Base-by-base conservation (phyloP, 2,888 invertebrate species). In the Byasa hedistus region DNA sequence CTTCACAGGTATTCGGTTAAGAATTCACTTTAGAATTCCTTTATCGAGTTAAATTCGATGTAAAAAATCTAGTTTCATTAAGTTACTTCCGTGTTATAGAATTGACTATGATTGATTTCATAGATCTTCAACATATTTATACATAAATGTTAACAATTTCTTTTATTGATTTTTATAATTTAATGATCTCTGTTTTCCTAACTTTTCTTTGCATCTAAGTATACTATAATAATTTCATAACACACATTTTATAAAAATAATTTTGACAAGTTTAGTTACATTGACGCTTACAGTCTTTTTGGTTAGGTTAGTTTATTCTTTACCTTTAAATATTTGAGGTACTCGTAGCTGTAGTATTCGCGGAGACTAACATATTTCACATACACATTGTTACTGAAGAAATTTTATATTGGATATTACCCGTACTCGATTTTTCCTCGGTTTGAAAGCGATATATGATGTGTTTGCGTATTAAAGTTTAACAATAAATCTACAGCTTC, bases 401-500 rank as follows among this genome's bases (percentile, higher is more conserved):
- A 55, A 56, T 17, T 59, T 66, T 56, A 22, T 48, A 52, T 60
- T 59, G 21, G 3, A 60, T 63, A 63, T 36, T n/a, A n/a, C n/a
- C 21, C n/a, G 19, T 32, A 54, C 21, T 8, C 15, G 55, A 56
- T 32, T 36, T 60, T 66, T 56, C 36, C 21, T 21, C 56, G 44
- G 39, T 60, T 48, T 60, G 24, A 60, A 63, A 36, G 23, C 57
- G 57, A 69, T 64, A 32, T 56, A 65, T 65, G 66, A 65, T 65
- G 57, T 71, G 77, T 82, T 82, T 78, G 79, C 78, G 73, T 69
- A 80, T 82, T 81, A 79, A 86, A 89, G 81, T 87, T 84, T 68
- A 69, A 77, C 81, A 78, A 87, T 89, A 88, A 87, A 90, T 89
- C 82, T 77, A 73, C 72, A 71, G 77, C 77, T 84, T 80, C 79